Base-by-base conservation (phyloP, 2,888 invertebrate species). In the Cynaeus angustus region DNA sequence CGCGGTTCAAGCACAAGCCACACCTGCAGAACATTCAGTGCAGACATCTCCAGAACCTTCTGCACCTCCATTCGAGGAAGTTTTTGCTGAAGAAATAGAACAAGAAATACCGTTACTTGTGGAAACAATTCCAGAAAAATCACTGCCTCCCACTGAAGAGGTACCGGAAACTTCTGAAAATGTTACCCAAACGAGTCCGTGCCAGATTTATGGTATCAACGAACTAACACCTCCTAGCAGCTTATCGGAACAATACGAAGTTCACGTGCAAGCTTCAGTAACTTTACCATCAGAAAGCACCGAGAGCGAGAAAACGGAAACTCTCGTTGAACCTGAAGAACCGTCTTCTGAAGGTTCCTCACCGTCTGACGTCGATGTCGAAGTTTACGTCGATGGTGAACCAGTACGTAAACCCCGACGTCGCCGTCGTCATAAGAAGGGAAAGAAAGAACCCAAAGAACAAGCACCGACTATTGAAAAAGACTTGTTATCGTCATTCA, bases 171-270 rank as follows among this genome's bases (percentile, higher is more conserved):
- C 83, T 75, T 73, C 82, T 77, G 84, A 88, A 81, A 73, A 82
- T 10, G 72, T 84, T 45, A 84, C 87, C 74, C 86, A 91, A 83
- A 92, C 92, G 9, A 88, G 89, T 21, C 90, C 92, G 1, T 87
- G 89, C 72, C 82, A 87, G 10, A 84, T 86, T 7, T 71, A 73
- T 64, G 74, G 74, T 28, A 62, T 74, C 14, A 52, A 37, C 7
- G 70, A 74, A 30, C 41, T 72, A n/a, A 72, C 75, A 38, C 76
- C 76, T 21, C 75, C 78, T 46, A 72, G 68, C 16, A 79, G 78
- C 70, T 66, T 74, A 4, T 80, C 81, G 2, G 81, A 81, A 66
- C 78, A 80, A 38, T 90, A 88, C 74, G 90, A 90, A 85, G 86
- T 90, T n/a, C 88, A 89, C 73, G 85, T 90, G 26, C 84, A 88